These are phyloP conservation scores for Sorex araneus DNA, from an alignment of 2,113 vertebrate genomes.

Conservation along the genomic window DNA sequence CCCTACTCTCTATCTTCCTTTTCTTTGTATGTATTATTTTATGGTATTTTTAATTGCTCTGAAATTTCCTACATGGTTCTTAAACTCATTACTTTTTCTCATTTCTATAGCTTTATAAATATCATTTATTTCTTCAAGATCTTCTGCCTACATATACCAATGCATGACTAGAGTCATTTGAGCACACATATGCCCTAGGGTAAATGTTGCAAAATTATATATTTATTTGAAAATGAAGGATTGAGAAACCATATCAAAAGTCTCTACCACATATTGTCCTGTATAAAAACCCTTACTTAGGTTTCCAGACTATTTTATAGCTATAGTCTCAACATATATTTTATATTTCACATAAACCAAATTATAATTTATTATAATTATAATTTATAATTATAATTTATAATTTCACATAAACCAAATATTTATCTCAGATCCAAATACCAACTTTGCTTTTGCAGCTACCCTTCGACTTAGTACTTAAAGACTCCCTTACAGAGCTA, in stretches of 20 bases:
- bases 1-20: not conserved
- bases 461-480: not conserved
- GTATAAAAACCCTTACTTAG: not conserved
- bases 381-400: too few species aligned
- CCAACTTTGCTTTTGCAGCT: not conserved
- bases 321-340: not conserved
- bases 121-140: not conserved
- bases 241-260: not conserved
- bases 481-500: not conserved
- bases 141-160: not conserved
- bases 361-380: too few species aligned
- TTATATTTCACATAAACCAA: not conserved
- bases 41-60: not conserved
- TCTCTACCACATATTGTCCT: not conserved
- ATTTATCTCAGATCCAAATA: not conserved
- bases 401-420: not conserved
- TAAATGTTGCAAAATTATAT: not conserved
- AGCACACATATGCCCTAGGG: not conserved
- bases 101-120: not conserved
- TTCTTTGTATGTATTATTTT: not conserved
- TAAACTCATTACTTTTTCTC: not conserved
- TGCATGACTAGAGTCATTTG: not conserved
- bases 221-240: not conserved
- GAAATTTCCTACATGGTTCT: not conserved
- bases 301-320: not conserved